Conservation (phyloP, 1,140 invertebrate genomes). For the Brachionus angularis region DNA sequence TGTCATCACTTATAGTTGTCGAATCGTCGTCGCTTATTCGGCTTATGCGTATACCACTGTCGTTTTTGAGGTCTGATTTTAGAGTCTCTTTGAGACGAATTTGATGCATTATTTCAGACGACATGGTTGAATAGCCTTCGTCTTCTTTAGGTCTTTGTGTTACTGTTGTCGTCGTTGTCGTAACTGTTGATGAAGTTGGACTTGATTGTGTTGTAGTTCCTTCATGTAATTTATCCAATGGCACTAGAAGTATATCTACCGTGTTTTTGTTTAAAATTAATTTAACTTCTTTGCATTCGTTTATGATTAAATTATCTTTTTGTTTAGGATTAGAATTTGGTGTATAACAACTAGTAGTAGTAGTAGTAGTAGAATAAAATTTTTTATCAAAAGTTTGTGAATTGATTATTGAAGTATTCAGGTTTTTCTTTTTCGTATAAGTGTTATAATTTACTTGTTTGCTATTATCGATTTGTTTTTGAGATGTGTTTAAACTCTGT, state of each 20-base stretch:
- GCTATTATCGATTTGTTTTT: neutral
- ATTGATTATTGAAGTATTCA: neutral
- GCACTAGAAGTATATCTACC: constrained; percentile 4
- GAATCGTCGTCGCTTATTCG: neutral
- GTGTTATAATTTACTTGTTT: neutral
- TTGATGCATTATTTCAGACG: constrained; percentile 15
- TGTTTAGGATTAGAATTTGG: no score
- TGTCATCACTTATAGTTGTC: neutral
- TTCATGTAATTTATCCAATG: no score
- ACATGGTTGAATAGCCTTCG: constrained; percentile 43
- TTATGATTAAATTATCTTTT: no score
- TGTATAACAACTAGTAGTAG: no score
- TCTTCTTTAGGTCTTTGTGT: neutral
- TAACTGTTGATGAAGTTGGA: no score
- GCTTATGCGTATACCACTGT: neutral
- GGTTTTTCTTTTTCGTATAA: neutral
- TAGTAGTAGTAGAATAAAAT: neutral
- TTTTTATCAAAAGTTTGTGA: constrained; percentile 34
- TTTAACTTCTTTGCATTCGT: constrained; percentile 34
- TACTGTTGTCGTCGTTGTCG: neutral
- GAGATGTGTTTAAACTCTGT: neutral
- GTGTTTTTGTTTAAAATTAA: constrained; percentile 13
- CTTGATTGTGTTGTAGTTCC: no score
- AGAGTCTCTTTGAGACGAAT: no score
- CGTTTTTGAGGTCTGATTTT: neutral